Base-by-base conservation (phyloP, 2,797 vertebrate species). In the Pipistrellus kuhlii region DNA sequence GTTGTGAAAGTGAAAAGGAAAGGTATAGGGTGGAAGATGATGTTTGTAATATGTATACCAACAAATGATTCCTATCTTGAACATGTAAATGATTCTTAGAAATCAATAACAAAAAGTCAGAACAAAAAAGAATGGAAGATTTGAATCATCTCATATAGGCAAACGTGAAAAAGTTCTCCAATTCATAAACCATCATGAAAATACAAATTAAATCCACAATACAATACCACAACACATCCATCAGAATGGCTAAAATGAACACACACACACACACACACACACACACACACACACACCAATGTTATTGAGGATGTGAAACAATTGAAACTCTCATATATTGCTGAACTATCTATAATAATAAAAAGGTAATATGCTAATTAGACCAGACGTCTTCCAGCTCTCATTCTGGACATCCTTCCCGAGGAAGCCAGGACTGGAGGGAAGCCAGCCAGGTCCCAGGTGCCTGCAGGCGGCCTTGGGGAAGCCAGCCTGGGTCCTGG, bases 61-160 rank as follows among this genome's bases (percentile, higher is more conserved):
- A 41, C 30, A 93, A 95, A 94, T 27, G 35, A 51, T 32, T 81
- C 41, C 46, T 66, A 38, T 14, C 51, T 30, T 85, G 55, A 96
- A 68, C n/a, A 82, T 77, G 48, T 73, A 90, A 96, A 76, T 66
- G 53, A 46, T n/a, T 46, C 32, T 48, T 32, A 73, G 2, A 90
- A 59, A 80, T 59, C 35, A 87, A 48, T 66, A 55, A 62, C 17
- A 73, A 85, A 87, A 82, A 85, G 30, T 44, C 7, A 69, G 15
- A 44, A 35, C 23, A 48, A 44, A 44, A 81, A 21, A 32, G 25
- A 13, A 3, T 15, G 25, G 3, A 92, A 80, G 14, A 21, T 18
- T 77, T 85, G 55, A 90, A 23, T 48, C 7, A 64, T 48, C 89
- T 85, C 46, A 81, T 38, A 84, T 11, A 85, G 55, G 4, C 25